Percentiles rank a stretch among this genome's conserved stretches.
phyloP scores from a whole-genome alignment of 2,113 vertebrate species.

The Chionis minor region DNA sequence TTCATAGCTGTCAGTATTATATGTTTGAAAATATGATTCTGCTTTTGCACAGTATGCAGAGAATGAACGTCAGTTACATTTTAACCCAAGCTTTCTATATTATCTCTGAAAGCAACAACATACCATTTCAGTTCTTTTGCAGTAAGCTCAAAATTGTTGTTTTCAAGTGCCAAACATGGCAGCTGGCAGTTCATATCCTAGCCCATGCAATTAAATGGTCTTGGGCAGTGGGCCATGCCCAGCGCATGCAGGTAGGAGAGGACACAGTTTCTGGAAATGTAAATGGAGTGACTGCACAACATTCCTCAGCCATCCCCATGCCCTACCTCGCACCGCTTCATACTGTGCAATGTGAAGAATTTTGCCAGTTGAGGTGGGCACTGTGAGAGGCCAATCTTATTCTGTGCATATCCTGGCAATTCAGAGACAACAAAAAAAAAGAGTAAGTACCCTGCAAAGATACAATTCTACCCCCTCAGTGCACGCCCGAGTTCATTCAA shows the following conservation, averaged over 20 bases:
- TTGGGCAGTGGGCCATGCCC: background rate
- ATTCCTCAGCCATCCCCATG: background rate
- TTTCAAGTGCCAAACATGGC: background rate
- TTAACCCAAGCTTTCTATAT: background rate
- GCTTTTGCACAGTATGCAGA: background rate
- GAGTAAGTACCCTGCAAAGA: background rate
- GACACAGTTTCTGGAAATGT: background rate
- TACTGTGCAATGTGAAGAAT: background rate
- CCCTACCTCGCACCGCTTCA: rapidly evolving
- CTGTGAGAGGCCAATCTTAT: background rate
- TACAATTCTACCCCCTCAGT: background rate
- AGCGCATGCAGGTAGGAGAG: background rate
- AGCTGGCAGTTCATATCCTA: background rate
- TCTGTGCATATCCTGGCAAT: background rate
- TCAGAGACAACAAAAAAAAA: background rate
- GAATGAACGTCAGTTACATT: background rate
- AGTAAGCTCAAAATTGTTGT: background rate
- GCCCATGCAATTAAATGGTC: background rate
- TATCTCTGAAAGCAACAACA: background rate
- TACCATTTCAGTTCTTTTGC: background rate
- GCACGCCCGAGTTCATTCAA: background rate
- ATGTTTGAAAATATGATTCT: background rate
- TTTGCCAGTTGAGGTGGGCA: background rate
- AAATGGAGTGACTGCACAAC: background rate
- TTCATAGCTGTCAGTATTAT: background rate